Evolutionary conservation across 2,888 invertebrate species (phyloP), one percentile per base, ranked within the genome.

Genomic region (Axea sp.): DNA sequence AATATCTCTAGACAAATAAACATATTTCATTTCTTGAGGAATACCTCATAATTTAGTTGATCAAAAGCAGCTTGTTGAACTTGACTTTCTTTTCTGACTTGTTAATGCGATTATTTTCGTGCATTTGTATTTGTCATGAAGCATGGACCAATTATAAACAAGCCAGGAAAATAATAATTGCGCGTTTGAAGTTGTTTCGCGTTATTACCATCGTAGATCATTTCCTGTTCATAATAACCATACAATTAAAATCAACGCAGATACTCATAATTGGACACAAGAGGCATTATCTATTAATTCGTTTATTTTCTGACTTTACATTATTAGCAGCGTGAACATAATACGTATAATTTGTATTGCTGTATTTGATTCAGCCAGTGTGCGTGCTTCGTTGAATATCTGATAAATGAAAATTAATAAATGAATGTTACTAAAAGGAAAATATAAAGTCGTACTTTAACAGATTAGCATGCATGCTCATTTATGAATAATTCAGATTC

Each of bases 121-220:
- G 14, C 43, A 15, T 5, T 28, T 26, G 43, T 45, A 45, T 45
- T 45, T 45, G 26, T 62, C 47, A 28, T 53, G 43, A 51, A 55
- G 51, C 55, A 55, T 55, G 45, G 45, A 53, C 45, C 51, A 30
- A 65, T 43, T 65, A 35, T 37, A 28, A 28, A 1, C 9, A 37
- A 28, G 37, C 6, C 9, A 15, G 12, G 43, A 65, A 55, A 55
- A 65, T 35, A 45, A 51, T 53, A 51, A 64, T 53, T 64, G 15
- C 49, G 5, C 31, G 49, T 15, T 33, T 12, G 14, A 15, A 62
- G 41, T 51, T 62, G 30, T 60, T 60, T 60, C 14, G 47, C 43
- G 47, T 31, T 60, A 60, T 60, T 35, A 51, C 30, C 43, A 51
- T 51, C 30, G 19, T 30, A 41, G 31, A 31, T 31, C 41, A 22